Evolutionary conservation across 2,113 vertebrate genomes (phyloP), one percentile per base, ranked within the genome.

Genomic region (Loxodonta africana): DNA sequence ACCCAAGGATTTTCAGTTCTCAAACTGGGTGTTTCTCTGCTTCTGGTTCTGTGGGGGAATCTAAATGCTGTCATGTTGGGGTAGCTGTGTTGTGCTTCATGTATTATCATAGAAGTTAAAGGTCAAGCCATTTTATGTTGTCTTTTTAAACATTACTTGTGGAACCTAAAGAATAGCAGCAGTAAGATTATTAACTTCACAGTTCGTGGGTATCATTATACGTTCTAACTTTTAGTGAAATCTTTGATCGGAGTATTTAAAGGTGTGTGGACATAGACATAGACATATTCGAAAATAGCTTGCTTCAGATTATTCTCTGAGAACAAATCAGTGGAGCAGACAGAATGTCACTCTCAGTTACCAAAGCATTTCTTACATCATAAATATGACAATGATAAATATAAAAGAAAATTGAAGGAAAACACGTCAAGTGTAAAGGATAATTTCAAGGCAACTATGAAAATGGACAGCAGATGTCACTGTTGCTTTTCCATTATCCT

Each of bases 391-490:
- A 91, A 8, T 83, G 48, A 53, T 76, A 90, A 90, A 69, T 63
- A 48, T 5, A 41, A 60, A 91, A 78, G 86, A 90, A 94, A 90
- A 96, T 25, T 3, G 8, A 41, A 94, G 41, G 46, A 57, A 57
- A 77, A 80, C 4, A 71, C 33, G 63, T 41, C 62, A 95, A 82
- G 7, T 46, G 0, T 48, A 44, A 88, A 87, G 57, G 73, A 73
- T 76, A 67, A 78, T 86, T 94, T 81, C 83, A 87, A 69, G 74
- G 62, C 85, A 95, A 87, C 15, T 83, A 87, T 77, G 96, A 67
- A 92, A 84, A 78, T 3, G 87, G 57, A 85, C 97, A 97, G 97
- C 71, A 98, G 97, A 91, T 97, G 97, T 93, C 96, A 88, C 94
- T 94, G 81, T 96, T 97, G 94, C 60, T 53, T 88, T 94, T 97